Evolutionary conservation across 2,888 invertebrate species (phyloP).

Genomic region (Mesorhabditis sp.): DNA sequence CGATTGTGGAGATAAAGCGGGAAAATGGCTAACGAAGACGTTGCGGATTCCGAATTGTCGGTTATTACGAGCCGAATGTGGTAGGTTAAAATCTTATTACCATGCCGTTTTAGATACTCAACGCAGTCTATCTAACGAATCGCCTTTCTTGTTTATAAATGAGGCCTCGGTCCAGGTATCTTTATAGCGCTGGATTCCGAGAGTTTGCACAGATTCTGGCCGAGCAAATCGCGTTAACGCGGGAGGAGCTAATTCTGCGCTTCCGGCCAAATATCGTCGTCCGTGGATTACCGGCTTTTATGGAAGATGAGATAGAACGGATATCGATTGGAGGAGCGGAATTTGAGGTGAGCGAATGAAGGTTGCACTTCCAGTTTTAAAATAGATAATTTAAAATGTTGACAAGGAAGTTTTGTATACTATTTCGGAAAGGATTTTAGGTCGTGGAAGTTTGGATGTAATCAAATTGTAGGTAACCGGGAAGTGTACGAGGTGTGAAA

Average conservation of each 20-base stretch:
- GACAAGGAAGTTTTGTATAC: too few relatives aligned
- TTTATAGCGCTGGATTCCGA: neutral
- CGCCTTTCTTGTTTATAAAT: conserved; percentile 80
- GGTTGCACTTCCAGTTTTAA: conserved; percentile 5
- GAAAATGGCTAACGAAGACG: conserved; percentile 72
- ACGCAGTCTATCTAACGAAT: conserved; percentile 68
- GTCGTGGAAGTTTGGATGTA: neutral
- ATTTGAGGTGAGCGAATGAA: conserved; percentile 36
- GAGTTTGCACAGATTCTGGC: neutral
- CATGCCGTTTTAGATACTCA: conserved; percentile 62
- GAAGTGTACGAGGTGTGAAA: conserved; percentile 83
- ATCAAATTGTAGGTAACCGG: conserved; percentile 61
- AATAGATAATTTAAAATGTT: neutral
- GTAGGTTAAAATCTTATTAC: conserved; percentile 14
- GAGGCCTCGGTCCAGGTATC: conserved; percentile 68
- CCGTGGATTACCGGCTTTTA: conserved; percentile 69
- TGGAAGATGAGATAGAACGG: conserved; percentile 73
- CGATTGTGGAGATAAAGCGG: conserved; percentile 79
- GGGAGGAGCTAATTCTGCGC: conserved; percentile 63
- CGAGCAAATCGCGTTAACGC: conserved; percentile 45
- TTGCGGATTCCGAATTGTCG: conserved; percentile 28
- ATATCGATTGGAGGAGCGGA: conserved; percentile 67
- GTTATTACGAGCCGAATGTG: conserved; percentile 20
- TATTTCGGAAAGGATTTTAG: neutral
- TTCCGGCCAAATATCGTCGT: conserved; percentile 88